A percentile compares a stretch with the other conserved stretches of the same genome.
phyloP scores from a whole-genome alignment of 2,888 invertebrate species.

The Drosophila nr. perissopoda region DNA sequence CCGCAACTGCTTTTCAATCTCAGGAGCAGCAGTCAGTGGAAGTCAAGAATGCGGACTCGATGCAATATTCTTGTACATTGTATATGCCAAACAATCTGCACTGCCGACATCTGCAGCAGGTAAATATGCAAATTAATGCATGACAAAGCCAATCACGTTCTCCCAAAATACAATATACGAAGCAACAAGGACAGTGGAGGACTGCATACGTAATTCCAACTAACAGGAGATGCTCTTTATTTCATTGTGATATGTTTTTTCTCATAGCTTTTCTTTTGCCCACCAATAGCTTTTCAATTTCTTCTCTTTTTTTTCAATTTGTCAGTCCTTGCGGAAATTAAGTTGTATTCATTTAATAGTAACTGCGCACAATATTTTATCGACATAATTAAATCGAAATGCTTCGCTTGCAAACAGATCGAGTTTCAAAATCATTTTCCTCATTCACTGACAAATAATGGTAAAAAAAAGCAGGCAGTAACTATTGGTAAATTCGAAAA shows the following conservation, averaged over 20 bases:
- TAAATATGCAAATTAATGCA: slow-evolving; percentile 78
- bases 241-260: slow-evolving; percentile 6
- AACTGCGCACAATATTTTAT: not conserved
- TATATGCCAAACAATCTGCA: slow-evolving; percentile 33
- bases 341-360: slow-evolving; percentile 28
- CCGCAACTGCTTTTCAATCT: slow-evolving; percentile 41
- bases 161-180: slow-evolving; percentile 23
- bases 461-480: not conserved
- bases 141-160: slow-evolving; percentile 65
- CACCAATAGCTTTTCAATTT: slow-evolving; percentile 56
- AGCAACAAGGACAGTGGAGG: slow-evolving; percentile 1
- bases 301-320: slow-evolving; percentile 22
- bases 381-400: not conserved
- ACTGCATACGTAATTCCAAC: slow-evolving; percentile 54
- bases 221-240: not conserved
- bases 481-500: not conserved
- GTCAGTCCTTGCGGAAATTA: slow-evolving; percentile 64
- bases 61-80: slow-evolving; percentile 34
- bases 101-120: slow-evolving; percentile 44
- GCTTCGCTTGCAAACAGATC: not conserved
- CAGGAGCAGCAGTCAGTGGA: slow-evolving; percentile 6
- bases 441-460: not conserved
- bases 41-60: slow-evolving; percentile 20
- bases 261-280: slow-evolving; percentile 30
- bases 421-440: not conserved